Percentiles rank a stretch among this genome's conserved stretches.
phyloP scores from a whole-genome alignment of 37 sponge, comb jelly and placozoan genomes.

The Halisarca cf. caerulea region DNA sequence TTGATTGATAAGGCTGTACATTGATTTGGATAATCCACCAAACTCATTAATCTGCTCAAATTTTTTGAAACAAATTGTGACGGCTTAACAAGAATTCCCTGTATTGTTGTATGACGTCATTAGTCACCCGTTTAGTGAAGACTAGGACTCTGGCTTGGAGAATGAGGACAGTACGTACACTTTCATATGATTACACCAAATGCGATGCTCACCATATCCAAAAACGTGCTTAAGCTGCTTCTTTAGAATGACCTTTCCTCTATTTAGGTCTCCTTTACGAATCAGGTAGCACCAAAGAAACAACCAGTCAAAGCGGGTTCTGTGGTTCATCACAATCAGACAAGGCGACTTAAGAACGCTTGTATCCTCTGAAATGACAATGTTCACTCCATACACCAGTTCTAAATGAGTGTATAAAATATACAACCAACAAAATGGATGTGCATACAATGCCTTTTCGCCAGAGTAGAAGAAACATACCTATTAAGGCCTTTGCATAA shows the following conservation, averaged over 20 bases:
- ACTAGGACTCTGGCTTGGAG: too few species aligned
- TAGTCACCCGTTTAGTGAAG: too few species aligned
- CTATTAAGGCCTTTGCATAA: neutral
- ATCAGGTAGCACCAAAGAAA: conserved; percentile 78
- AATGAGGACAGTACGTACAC: too few species aligned
- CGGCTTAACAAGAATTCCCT: too few species aligned
- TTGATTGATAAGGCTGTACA: too few species aligned
- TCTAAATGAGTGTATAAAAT: conserved; percentile 43
- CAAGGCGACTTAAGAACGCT: conserved; percentile 53
- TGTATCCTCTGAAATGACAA: conserved; percentile 74
- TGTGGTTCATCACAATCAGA: conserved; percentile 88
- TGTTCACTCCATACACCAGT: conserved; percentile 69
- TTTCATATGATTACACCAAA: too few species aligned
- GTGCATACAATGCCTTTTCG: neutral
- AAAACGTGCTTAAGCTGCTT: conserved; percentile 71
- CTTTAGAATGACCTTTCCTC: conserved; percentile 76
- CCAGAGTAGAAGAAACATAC: neutral
- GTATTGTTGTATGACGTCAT: too few species aligned
- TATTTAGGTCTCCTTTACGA: conserved; percentile 42
- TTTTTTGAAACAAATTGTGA: too few species aligned
- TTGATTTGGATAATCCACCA: too few species aligned
- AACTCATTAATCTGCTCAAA: too few species aligned
- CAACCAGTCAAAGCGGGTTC: conserved; percentile 94
- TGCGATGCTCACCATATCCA: conserved; percentile 70
- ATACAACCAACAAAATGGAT: neutral